These are phyloP conservation scores for Alosa alosa DNA, from an alignment of 2,113 vertebrate genomes.

Conservation along the genomic window DNA sequence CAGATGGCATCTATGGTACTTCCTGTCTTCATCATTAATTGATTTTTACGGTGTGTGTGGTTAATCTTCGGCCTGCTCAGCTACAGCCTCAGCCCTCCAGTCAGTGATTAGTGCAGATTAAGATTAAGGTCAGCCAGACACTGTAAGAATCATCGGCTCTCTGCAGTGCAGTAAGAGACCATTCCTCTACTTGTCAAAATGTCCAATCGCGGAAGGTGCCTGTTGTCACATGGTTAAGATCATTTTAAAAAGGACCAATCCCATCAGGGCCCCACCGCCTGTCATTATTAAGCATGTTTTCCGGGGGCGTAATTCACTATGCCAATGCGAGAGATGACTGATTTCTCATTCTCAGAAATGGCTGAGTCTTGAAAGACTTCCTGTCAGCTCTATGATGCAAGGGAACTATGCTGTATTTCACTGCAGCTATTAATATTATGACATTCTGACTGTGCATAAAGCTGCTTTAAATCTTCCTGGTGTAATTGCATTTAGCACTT, in stretches of 20 bases:
- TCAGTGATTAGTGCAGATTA: slow-evolving; percentile 65
- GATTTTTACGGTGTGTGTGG: neutral
- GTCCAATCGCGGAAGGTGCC: slow-evolving; percentile 38
- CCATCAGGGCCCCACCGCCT: neutral
- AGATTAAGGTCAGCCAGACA: slow-evolving; percentile 50
- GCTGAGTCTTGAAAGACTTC: neutral
- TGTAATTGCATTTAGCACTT: neutral
- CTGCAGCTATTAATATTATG: too few relatives aligned
- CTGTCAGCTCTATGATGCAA: neutral
- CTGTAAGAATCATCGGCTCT: slow-evolving; percentile 29
- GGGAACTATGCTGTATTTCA: neutral
- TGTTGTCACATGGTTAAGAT: slow-evolving; percentile 36
- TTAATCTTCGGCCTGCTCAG: slow-evolving; percentile 30
- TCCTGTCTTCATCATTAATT: neutral
- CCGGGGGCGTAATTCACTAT: neutral
- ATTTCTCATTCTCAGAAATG: neutral
- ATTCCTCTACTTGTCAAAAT: slow-evolving; percentile 39
- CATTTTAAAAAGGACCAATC: neutral
- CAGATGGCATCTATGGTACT: neutral
- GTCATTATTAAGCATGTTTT: neutral
- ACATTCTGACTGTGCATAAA: neutral
- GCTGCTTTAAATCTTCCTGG: neutral
- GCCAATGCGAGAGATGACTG: neutral
- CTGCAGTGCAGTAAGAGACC: neutral
- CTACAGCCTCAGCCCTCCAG: slow-evolving; percentile 53